Percentiles rank a stretch among this genome's conserved stretches.
phyloP scores from a whole-genome alignment of 2,113 vertebrate genomes.

The Cyphomyrus discorhynchus region DNA sequence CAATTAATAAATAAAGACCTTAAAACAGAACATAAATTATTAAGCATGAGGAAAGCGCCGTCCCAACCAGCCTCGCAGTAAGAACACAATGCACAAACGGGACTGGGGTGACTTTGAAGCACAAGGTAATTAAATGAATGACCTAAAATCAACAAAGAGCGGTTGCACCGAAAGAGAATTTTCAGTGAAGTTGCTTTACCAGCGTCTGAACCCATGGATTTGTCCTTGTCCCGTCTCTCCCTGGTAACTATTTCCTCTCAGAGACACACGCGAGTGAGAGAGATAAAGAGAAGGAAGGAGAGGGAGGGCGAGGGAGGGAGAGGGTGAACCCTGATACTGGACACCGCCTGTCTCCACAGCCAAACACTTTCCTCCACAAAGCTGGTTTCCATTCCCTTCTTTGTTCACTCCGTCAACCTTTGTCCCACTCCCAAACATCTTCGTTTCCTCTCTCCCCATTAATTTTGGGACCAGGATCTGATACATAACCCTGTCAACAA shows the following conservation, averaged over 20 bases:
- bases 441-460: background rate
- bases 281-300: constrained; percentile 10
- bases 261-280: background rate
- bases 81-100: background rate
- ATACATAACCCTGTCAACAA: background rate
- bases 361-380: constrained; percentile 11
- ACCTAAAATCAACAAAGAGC: background rate
- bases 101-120: background rate
- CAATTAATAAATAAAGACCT: background rate
- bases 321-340: constrained; percentile 24
- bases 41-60: background rate
- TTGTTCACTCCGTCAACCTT: background rate
- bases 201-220: constrained; percentile 27
- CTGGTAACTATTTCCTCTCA: constrained; percentile 12
- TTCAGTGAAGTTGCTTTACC: constrained; percentile 23
- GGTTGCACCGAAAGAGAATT: background rate
- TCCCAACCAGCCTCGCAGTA: background rate
- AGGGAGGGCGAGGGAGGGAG: constrained; percentile 17
- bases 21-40: background rate
- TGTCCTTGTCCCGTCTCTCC: constrained; percentile 23
- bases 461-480: background rate
- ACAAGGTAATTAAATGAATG: background rate
- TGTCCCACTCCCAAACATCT: background rate
- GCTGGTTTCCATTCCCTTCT: constrained; percentile 1
- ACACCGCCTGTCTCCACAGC: background rate